phyloP scores from a whole-genome alignment of 2,888 invertebrate genomes.

The Margaritifera margaritifera region DNA sequence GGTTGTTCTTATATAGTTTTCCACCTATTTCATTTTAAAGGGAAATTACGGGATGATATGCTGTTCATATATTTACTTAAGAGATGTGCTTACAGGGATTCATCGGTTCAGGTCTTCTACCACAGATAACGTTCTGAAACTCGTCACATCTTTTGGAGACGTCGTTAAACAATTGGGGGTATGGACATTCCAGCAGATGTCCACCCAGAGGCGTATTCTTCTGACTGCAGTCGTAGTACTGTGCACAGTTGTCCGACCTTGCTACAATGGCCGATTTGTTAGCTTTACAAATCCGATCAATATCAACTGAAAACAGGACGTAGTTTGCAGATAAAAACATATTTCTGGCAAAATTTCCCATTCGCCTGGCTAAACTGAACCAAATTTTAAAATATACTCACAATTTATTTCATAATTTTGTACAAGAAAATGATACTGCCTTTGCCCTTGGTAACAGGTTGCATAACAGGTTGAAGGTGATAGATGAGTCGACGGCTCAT shows the following conservation, averaged over 20 bases:
- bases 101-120: conserved; percentile 36
- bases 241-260: conserved; percentile 55
- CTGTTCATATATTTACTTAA: no score
- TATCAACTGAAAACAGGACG: conserved; percentile 27
- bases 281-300: conserved; percentile 25
- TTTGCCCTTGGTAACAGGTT: no score
- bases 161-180: conserved; percentile 52
- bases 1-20: no score
- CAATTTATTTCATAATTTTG: no score
- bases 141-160: conserved; percentile 36
- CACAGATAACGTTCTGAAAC: conserved; percentile 46
- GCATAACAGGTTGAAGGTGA: no score
- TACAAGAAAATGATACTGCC: no score
- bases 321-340: no score
- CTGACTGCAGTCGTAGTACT: conserved; percentile 55
- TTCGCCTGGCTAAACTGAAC: no score
- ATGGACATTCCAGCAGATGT: conserved; percentile 49
- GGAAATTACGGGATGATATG: background rate
- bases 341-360: no score
- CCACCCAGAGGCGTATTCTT: conserved; percentile 28
- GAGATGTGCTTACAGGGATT: conserved; percentile 47
- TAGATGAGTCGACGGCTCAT: no score
- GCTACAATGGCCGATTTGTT: conserved; percentile 39
- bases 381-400: no score
- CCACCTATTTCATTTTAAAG: background rate